Base-by-base conservation (phyloP, 2,113 vertebrate genomes). In the Pagrus major region DNA sequence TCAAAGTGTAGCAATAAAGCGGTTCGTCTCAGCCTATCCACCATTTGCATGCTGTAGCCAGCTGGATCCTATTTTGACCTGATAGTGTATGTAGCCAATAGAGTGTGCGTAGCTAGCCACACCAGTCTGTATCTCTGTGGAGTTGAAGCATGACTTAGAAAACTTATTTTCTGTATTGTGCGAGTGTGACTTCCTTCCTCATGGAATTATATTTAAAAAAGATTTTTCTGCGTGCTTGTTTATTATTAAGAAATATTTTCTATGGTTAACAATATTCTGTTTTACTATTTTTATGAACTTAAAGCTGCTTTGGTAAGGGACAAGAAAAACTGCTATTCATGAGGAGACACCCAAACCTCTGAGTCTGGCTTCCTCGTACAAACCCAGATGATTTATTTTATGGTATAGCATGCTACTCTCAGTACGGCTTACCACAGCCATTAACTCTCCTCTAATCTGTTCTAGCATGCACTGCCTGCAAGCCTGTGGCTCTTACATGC, bases 1-100 rank as follows among this genome's bases (percentile, higher is more conserved):
- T 92, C 87, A 76, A 90, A 86, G 90, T 91, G 92, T 93, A 94
- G 93, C 93, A 94, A 94, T 94, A 94, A 93, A 67, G 79, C 83
- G 6, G 75, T 87, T 76, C n/a, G 84, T 86, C 68, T 89, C 87
- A 58, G 64, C 88, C 90, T 55, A 6, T n/a, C 18, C 52, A 8
- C 33, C 76, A 68, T 66, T n/a, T 87, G 93, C 93, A 93, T 93
- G 92, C 91, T 77, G 90, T 91, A 89, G 85, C 88, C 86, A 61
- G 83, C 86, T 80, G 86, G 84, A 77, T 73, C 78, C 65, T 80
- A 31, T 66, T 83, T 87, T 75, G 84, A 91, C 86, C 88, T 78
- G 78, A 85, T 91, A 70, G 86, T 92, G 83, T 85, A 89, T 88
- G 89, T 92, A 90, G 91, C 90, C 73, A 79, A 46, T 84, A 83